A percentile compares a stretch with the other conserved stretches of the same genome.
Conservation (phyloP, 23 tunicate genomes). For the Trididemnum nubilum region DNA sequence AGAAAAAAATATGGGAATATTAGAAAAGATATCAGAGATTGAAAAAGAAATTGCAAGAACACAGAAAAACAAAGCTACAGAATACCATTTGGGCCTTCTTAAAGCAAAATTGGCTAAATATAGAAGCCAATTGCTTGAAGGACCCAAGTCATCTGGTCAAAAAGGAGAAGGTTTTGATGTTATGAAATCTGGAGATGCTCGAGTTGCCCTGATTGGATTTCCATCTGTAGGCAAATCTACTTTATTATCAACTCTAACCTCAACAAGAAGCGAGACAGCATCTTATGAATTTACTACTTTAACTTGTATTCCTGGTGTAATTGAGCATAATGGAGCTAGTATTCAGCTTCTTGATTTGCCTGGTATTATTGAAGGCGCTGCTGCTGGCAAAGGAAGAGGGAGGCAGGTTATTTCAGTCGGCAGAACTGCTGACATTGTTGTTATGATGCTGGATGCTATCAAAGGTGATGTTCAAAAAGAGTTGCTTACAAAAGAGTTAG, state of each 20-base stretch:
- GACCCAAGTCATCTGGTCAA: constrained; percentile 71
- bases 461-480: constrained; percentile 92
- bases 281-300: constrained; percentile 98
- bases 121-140: constrained; percentile 90
- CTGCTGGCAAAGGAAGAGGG: constrained; percentile 97
- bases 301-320: constrained; percentile 98
- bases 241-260: constrained; percentile 79
- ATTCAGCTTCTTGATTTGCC: constrained; percentile 98
- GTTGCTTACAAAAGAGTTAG: constrained; percentile 83
- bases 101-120: constrained; percentile 98
- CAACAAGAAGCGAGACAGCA: constrained; percentile 79
- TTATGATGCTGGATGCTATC: constrained; percentile 95
- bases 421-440: constrained; percentile 94
- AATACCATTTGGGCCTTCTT: constrained; percentile 92
- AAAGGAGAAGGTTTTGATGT: constrained; percentile 99
- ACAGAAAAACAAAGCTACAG: constrained; percentile 98
- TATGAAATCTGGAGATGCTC: constrained; percentile 99
- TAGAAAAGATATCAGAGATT: constrained; percentile 93
- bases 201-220: constrained; percentile 97
- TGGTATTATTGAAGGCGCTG: constrained; percentile 99
- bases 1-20: constrained; percentile 84
- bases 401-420: constrained; percentile 96
- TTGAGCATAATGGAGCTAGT: constrained; percentile 95
- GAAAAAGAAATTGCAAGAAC: constrained; percentile 91
- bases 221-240: constrained; percentile 99